These are phyloP conservation scores for Plecotus auritus DNA, from an alignment of 2,113 vertebrate genomes.

Conservation along the genomic window DNA sequence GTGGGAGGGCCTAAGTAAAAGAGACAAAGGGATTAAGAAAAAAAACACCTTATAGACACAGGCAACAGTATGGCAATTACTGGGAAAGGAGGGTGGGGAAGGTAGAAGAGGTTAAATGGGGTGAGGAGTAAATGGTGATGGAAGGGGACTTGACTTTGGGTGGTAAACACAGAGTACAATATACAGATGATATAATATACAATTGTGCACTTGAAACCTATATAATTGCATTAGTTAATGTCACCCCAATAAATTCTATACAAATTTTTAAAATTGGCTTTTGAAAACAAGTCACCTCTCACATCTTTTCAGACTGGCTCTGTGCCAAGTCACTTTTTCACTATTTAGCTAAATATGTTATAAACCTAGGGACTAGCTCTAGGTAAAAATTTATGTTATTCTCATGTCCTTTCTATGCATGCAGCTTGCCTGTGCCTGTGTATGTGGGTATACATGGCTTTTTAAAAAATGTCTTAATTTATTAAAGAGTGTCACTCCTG, in stretches of 20 bases:
- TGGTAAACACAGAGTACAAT: not conserved
- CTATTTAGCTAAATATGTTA: not conserved
- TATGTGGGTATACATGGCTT: not conserved
- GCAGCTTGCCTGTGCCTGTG: not conserved
- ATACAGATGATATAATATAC: not conserved
- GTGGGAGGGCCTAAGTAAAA: not conserved
- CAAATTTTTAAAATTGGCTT: not conserved
- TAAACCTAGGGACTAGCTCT: not conserved
- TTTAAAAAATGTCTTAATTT: not conserved
- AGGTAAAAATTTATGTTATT: not conserved
- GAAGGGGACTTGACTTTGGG: not conserved
- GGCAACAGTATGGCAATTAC: not conserved
- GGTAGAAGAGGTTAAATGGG: not conserved
- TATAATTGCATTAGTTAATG: not conserved
- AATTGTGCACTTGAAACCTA: not conserved
- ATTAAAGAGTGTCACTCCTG: not conserved
- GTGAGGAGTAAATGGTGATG: not conserved
- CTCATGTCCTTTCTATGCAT: not conserved
- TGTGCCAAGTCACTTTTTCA: not conserved
- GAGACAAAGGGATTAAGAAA: not conserved
- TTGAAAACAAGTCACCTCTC: not conserved
- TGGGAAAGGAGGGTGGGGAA: not conserved
- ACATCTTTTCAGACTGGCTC: not conserved
- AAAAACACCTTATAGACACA: not conserved
- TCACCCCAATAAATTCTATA: not conserved